These are phyloP conservation scores for Trichogramma dendrolimi DNA, from an alignment of 2,888 invertebrate genomes.

Conservation along the genomic window DNA sequence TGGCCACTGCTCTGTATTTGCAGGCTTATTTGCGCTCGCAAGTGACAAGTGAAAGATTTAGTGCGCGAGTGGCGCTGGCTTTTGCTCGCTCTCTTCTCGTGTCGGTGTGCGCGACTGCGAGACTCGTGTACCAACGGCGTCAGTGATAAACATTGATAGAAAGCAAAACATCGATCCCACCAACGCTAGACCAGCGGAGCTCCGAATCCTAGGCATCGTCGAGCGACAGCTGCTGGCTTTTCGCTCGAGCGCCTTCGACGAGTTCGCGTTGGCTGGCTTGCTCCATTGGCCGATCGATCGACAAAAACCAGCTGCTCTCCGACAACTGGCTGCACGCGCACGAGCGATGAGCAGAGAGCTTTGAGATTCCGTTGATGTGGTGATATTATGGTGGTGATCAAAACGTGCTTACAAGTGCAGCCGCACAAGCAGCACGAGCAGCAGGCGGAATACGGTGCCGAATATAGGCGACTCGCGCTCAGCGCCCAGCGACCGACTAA, in stretches of 20 bases:
- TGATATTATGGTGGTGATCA: constrained; percentile 36
- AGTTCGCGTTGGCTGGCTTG: too few species aligned
- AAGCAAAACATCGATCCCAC: too few species aligned
- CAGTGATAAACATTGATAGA: too few species aligned
- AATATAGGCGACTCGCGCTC: not conserved
- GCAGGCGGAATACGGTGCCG: not conserved
- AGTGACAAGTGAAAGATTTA: constrained; percentile 9
- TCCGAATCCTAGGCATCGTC: too few species aligned
- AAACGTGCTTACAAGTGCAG: constrained; percentile 34
- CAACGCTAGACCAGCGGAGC: too few species aligned
- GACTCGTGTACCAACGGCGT: not conserved
- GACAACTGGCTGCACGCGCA: not conserved
- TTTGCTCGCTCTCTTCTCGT: not conserved
- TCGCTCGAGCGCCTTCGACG: too few species aligned
- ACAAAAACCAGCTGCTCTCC: not conserved
- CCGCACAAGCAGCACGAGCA: constrained; percentile 6
- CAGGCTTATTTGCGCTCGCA: not conserved
- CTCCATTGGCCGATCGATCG: too few species aligned
- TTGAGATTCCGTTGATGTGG: constrained; percentile 37
- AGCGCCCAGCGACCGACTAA: too few species aligned
- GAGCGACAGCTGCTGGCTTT: too few species aligned
- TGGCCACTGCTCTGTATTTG: not conserved
- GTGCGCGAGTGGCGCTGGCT: constrained; percentile 8
- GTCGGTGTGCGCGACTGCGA: not conserved
- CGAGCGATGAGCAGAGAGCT: constrained; percentile 14